Evolutionary conservation across 2,113 vertebrate species (phyloP).

Genomic region (Elaphurus davidianus): DNA sequence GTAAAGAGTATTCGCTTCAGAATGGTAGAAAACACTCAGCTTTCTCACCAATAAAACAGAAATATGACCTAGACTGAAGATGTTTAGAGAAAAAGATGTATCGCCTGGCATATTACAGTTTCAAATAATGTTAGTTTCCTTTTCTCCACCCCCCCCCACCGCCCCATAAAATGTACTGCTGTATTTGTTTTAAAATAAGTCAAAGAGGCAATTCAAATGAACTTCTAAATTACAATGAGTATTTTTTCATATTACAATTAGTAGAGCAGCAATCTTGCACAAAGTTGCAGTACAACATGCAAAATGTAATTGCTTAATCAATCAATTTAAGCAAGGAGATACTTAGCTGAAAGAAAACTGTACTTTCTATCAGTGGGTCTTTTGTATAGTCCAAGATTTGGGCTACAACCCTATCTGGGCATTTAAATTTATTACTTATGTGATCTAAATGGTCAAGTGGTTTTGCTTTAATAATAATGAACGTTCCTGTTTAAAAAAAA

Average conservation of each 20-base stretch:
- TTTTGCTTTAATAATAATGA: constrained; percentile 3
- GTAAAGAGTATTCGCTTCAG: constrained; percentile 25
- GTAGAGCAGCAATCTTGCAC: neutral
- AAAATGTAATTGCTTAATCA: neutral
- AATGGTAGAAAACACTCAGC: neutral
- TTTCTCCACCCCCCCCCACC: rapidly evolving
- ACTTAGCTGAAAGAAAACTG: neutral
- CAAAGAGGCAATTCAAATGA: neutral
- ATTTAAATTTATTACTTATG: neutral
- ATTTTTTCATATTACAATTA: neutral
- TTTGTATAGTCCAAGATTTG: neutral
- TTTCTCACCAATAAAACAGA: neutral
- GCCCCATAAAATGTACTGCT: neutral
- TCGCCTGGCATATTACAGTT: neutral
- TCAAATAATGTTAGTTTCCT: neutral
- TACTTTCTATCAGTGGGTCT: neutral
- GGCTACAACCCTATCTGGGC: neutral
- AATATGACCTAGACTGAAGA: neutral
- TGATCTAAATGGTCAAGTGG: neutral
- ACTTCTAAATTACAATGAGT: neutral
- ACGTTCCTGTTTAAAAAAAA: neutral
- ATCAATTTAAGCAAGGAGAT: neutral
- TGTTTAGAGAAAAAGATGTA: constrained; percentile 2
- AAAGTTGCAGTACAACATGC: neutral
- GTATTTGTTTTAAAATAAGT: constrained; percentile 18